These are phyloP conservation scores for Tinamus major DNA, from an alignment of 2,797 vertebrate species.

Conservation along the genomic window DNA sequence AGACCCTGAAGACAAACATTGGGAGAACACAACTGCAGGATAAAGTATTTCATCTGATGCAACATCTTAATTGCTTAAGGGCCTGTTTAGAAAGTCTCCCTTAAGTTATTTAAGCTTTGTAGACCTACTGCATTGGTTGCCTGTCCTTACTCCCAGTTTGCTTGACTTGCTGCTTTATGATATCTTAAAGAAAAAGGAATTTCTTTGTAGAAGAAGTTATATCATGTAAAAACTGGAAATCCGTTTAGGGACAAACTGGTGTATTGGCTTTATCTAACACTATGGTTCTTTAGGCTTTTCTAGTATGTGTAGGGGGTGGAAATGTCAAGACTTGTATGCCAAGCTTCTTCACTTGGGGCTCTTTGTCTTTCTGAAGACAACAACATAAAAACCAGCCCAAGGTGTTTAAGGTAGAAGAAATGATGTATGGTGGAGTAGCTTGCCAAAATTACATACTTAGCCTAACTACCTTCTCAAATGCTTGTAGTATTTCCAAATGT, in stretches of 20 bases:
- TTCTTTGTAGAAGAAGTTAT: neutral
- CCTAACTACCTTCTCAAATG: neutral
- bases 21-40: neutral
- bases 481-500: neutral
- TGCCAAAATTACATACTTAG: neutral
- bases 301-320: neutral
- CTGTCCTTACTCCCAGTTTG: neutral
- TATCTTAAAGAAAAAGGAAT: neutral
- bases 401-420: neutral
- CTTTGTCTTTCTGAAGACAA: neutral
- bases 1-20: neutral
- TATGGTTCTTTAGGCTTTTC: neutral
- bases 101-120: rapidly evolving
- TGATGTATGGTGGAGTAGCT: neutral
- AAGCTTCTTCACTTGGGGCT: neutral
- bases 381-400: neutral
- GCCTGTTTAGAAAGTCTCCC: neutral
- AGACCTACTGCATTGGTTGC: rapidly evolving
- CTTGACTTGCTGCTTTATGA: neutral
- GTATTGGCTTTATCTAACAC: neutral
- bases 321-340: neutral
- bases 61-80: neutral
- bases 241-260: neutral
- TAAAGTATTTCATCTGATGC: neutral
- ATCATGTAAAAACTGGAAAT: neutral